phyloP scores from a whole-genome alignment of 2,888 invertebrate genomes.

The Gastrophysa polygoni region DNA sequence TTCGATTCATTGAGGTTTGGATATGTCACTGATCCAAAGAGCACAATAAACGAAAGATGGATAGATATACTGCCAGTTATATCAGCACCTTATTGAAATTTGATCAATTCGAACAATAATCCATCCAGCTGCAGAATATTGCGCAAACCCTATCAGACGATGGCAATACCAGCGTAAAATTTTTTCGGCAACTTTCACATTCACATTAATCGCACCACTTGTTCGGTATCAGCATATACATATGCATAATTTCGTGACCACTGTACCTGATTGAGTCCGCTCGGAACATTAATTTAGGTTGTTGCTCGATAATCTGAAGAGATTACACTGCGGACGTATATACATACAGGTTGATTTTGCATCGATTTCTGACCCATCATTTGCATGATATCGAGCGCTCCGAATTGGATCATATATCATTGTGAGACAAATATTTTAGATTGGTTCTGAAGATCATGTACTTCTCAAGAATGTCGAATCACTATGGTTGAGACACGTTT shows the following conservation, averaged over 20 bases:
- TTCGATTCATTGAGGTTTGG: too few relatives aligned
- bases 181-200: slow-evolving; percentile 24
- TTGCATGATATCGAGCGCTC: not conserved
- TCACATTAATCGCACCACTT: slow-evolving; percentile 26
- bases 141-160: not conserved
- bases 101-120: too few relatives aligned
- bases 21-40: too few relatives aligned
- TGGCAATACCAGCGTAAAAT: slow-evolving; percentile 16
- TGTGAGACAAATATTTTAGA: too few relatives aligned
- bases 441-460: too few relatives aligned
- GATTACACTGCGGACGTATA: not conserved
- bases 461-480: too few relatives aligned
- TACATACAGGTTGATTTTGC: not conserved
- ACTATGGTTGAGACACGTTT: too few relatives aligned
- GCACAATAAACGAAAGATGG: too few relatives aligned
- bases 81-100: too few relatives aligned
- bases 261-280: slow-evolving; percentile 16
- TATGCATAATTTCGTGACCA: slow-evolving; percentile 13
- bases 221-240: slow-evolving; percentile 16
- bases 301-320: slow-evolving; percentile 2
- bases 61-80: too few relatives aligned
- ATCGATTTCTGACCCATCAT: not conserved
- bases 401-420: not conserved
- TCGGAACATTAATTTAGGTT: slow-evolving; percentile 12
- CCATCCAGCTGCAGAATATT: too few relatives aligned